Conservation (phyloP, 2,797 vertebrate genomes). For the Glossophaga mutica region DNA sequence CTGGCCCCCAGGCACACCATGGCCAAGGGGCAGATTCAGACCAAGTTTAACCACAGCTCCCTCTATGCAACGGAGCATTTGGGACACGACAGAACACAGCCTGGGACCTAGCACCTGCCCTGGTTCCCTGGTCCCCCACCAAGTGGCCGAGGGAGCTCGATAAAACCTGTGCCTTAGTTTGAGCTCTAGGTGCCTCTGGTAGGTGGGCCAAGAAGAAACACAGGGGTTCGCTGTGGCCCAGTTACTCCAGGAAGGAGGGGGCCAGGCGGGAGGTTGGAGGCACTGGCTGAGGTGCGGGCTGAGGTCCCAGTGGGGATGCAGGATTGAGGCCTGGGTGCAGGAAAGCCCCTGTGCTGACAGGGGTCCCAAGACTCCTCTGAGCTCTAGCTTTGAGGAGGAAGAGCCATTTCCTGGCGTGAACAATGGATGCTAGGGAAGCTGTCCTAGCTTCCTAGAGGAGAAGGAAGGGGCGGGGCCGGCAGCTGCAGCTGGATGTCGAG, state of each 20-base stretch:
- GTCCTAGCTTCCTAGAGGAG: slow-evolving; percentile 39
- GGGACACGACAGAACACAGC: not conserved
- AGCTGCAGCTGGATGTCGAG: slow-evolving; percentile 47
- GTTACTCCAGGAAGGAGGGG: not conserved
- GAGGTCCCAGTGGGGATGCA: not conserved
- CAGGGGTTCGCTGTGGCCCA: not conserved
- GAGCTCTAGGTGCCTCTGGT: not conserved
- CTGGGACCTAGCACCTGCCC: not conserved
- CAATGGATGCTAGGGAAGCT: slow-evolving; percentile 66
- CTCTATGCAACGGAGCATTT: not conserved
- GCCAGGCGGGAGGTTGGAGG: not conserved
- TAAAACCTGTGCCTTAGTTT: not conserved
- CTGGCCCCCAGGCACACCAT: not conserved
- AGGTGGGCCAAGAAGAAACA: not conserved
- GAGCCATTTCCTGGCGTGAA: slow-evolving; percentile 66
- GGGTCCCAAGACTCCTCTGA: slow-evolving; percentile 41
- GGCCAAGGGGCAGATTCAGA: not conserved
- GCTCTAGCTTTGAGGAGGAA: slow-evolving; percentile 68
- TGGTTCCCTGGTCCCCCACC: not conserved
- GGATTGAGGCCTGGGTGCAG: not conserved
- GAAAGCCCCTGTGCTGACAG: slow-evolving; percentile 39
- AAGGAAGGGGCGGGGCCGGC: slow-evolving; percentile 48
- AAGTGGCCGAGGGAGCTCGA: not conserved
- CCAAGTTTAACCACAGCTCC: not conserved
- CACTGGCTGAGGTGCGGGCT: not conserved